Percentiles rank a stretch among this genome's conserved stretches.
These are phyloP conservation scores for Bergia sp. DNA, from an alignment of 92 coral and sea anemone species.

Conservation along the genomic window DNA sequence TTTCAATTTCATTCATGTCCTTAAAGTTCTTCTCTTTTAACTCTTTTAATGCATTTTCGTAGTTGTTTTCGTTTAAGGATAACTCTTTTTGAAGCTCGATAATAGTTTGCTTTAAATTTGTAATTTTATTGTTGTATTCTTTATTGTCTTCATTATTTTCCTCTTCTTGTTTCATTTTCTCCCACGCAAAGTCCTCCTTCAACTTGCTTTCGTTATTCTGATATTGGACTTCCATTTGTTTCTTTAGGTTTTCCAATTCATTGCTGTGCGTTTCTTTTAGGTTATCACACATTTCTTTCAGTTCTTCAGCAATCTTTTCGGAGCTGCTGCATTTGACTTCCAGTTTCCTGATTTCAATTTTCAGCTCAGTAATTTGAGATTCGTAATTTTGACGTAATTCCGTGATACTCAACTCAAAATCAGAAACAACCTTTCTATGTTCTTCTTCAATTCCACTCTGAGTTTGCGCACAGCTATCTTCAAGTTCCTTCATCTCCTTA, in stretches of 20 bases:
- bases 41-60: background rate
- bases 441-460: background rate
- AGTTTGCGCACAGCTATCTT: background rate
- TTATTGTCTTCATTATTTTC: background rate
- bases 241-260: background rate
- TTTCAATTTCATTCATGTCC: background rate
- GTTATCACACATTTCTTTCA: background rate
- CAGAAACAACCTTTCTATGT: conserved; percentile 2
- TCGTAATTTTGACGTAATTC: background rate
- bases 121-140: background rate
- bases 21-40: background rate
- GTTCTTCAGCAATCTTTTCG: background rate
- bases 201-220: background rate
- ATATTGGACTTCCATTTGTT: background rate
- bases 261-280: background rate
- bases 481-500: conserved; percentile 13
- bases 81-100: background rate
- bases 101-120: background rate
- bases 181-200: background rate
- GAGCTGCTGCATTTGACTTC: conserved; percentile 11
- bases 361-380: background rate
- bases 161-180: background rate
- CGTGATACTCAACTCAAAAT: background rate
- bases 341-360: background rate
- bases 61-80: background rate